Conservation (phyloP, 2,113 vertebrate species). For the Rhombomys opimus region DNA sequence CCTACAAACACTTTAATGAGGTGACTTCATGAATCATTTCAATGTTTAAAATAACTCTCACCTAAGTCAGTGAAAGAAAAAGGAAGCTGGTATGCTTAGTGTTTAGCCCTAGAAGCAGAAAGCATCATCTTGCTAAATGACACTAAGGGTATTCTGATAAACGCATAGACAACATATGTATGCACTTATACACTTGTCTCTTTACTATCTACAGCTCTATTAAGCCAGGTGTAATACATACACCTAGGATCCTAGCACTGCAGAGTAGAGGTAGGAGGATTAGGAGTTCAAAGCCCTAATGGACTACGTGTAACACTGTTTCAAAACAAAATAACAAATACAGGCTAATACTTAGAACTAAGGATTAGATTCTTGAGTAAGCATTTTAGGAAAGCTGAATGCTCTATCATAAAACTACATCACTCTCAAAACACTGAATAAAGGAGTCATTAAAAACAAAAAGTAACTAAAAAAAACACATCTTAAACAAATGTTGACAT, state of each 20-base stretch:
- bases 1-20: conserved; percentile 45
- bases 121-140: conserved; percentile 27
- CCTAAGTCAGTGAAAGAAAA: conserved; percentile 56
- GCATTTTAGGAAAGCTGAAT: conserved; percentile 21
- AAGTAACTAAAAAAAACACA: conserved; percentile 22
- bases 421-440: conserved; percentile 53
- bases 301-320: neutral
- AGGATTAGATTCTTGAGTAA: neutral
- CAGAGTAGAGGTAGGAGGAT: neutral
- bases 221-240: neutral
- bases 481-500: conserved; percentile 48
- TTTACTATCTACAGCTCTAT: conserved; percentile 44
- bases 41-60: conserved; percentile 53
- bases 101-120: conserved; percentile 32
- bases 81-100: conserved; percentile 18
- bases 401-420: conserved; percentile 14
- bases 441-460: conserved; percentile 48
- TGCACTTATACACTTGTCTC: neutral
- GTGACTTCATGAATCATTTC: conserved; percentile 29
- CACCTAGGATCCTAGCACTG: neutral
- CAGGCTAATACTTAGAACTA: conserved; percentile 7
- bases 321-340: neutral
- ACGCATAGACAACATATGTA: neutral
- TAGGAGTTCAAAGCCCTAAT: neutral
- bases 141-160: neutral